A percentile compares a stretch with the other conserved stretches of the same genome.
These are phyloP conservation scores for Drosophila merina DNA, from an alignment of 2,888 invertebrate species.

Conservation along the genomic window DNA sequence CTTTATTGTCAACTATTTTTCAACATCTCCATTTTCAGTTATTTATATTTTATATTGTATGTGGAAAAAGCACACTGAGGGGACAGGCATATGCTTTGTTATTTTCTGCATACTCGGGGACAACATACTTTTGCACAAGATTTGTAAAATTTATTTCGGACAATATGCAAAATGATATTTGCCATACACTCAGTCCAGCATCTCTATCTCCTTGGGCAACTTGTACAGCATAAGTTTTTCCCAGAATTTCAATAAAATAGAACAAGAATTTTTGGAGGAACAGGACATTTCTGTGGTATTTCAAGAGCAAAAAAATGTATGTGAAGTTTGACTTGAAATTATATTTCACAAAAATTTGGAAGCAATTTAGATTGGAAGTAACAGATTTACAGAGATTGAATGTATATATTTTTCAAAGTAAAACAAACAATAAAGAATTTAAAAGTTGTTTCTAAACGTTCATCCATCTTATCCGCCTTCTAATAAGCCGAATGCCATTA, in stretches of 20 bases:
- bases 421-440: background rate
- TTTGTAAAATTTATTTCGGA: conserved; percentile 16
- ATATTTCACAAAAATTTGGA: background rate
- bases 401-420: background rate
- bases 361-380: background rate
- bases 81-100: conserved; percentile 19
- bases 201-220: background rate
- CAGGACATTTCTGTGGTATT: conserved; percentile 23
- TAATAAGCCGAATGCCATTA: conserved; percentile 67
- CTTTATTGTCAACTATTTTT: conserved; percentile 60
- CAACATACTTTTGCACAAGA: conserved; percentile 16
- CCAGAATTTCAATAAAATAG: conserved; percentile 29
- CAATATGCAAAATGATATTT: conserved; percentile 31
- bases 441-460: background rate
- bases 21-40: conserved; percentile 56
- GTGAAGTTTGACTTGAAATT: conserved; percentile 3
- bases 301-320: conserved; percentile 1
- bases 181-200: background rate
- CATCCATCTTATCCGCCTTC: conserved; percentile 47
- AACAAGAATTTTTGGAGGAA: conserved; percentile 11
- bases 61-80: conserved; percentile 3
- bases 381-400: too few species aligned
- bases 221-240: conserved; percentile 8
- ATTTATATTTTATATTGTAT: conserved; percentile 53
- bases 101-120: conserved; percentile 22